A percentile compares a stretch with the other conserved stretches of the same genome.
Evolutionary conservation across 2,113 vertebrate species (phyloP).

Genomic region (Apodemus sylvaticus): DNA sequence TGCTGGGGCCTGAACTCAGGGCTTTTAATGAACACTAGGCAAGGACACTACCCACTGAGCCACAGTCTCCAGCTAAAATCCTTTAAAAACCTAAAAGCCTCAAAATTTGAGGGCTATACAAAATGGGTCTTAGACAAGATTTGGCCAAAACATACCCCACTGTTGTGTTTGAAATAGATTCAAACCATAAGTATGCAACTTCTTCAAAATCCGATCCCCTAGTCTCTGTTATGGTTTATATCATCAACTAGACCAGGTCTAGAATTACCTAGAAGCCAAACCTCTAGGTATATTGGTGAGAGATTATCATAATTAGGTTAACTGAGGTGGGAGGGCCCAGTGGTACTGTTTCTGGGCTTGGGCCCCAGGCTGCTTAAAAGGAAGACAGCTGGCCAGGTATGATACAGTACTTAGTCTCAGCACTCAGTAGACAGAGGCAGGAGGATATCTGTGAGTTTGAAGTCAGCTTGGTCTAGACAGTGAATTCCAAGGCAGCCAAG

Average conservation of each 20-base stretch:
- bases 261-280: background rate
- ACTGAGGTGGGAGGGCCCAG: background rate
- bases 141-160: background rate
- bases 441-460: background rate
- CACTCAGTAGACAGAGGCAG: background rate
- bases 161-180: slow-evolving; percentile 13
- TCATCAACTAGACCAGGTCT: background rate
- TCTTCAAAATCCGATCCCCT: background rate
- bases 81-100: background rate
- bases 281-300: background rate
- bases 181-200: background rate
- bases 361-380: background rate
- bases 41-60: too few relatives aligned
- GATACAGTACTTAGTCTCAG: background rate
- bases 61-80: background rate
- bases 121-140: background rate
- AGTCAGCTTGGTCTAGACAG: background rate
- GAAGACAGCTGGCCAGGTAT: background rate
- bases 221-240: background rate
- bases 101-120: background rate
- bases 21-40: background rate
- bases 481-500: background rate
- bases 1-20: background rate
- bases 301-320: background rate
- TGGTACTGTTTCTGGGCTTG: background rate